These are phyloP conservation scores for Austrolebias charrua DNA, from an alignment of 2,797 vertebrate genomes.

Conservation along the genomic window DNA sequence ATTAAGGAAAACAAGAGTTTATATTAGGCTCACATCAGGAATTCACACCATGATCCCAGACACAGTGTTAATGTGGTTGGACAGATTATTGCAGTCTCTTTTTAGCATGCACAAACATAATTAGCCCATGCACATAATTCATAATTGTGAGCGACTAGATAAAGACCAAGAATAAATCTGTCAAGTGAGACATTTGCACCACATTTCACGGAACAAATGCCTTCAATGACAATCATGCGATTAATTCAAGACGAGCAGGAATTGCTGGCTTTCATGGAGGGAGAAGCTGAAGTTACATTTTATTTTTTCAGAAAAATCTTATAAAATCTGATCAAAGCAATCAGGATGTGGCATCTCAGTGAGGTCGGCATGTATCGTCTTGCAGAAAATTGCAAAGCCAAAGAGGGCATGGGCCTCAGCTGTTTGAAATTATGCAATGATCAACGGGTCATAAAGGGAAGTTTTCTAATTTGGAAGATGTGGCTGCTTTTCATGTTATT, in stretches of 20 bases:
- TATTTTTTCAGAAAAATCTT: slow-evolving; percentile 18
- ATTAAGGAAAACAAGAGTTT: background rate
- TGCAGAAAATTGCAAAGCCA: slow-evolving; percentile 22
- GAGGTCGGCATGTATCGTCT: slow-evolving; percentile 51
- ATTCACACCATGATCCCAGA: background rate
- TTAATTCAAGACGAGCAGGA: slow-evolving; percentile 23
- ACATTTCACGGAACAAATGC: slow-evolving; percentile 21
- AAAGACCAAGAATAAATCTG: too few species aligned
- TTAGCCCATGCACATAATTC: background rate
- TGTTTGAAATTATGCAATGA: slow-evolving; percentile 25
- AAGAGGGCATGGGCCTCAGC: background rate
- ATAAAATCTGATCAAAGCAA: slow-evolving; percentile 35
- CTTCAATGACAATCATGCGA: background rate
- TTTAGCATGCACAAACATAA: slow-evolving; percentile 11
- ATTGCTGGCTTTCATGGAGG: background rate
- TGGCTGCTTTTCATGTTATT: slow-evolving; percentile 36
- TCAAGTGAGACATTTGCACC: slow-evolving; percentile 5
- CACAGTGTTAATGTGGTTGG: background rate
- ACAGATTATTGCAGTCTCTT: background rate
- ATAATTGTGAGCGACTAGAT: slow-evolving; percentile 5
- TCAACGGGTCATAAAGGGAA: slow-evolving; percentile 48
- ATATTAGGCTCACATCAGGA: background rate
- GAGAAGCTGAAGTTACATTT: slow-evolving; percentile 10
- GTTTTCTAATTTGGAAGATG: slow-evolving; percentile 49
- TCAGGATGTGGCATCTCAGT: slow-evolving; percentile 43